Conservation (phyloP, 2,888 invertebrate species). For the Coelinius sp. region DNA sequence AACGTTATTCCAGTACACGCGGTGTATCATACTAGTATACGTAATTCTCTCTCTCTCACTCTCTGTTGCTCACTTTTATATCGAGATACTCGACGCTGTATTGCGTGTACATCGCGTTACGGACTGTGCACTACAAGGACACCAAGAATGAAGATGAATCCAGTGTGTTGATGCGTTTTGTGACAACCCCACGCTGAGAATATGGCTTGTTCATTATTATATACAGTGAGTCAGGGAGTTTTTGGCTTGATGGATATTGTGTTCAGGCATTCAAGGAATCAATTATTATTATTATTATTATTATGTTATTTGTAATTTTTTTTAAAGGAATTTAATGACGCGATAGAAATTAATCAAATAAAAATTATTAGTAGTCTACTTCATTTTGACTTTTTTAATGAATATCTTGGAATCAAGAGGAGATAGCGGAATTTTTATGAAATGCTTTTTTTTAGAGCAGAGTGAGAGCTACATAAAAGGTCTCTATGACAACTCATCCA, state of each 20-base stretch:
- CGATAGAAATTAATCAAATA: too few species aligned
- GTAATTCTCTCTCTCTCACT: neutral
- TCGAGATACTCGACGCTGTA: conserved; percentile 5
- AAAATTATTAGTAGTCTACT: too few species aligned
- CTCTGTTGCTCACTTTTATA: neutral
- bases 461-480: too few species aligned
- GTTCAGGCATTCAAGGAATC: neutral
- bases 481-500: too few species aligned
- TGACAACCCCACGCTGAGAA: conserved; percentile 9
- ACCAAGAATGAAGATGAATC: conserved; percentile 14
- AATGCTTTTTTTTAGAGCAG: too few species aligned
- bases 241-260: neutral
- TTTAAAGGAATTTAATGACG: neutral
- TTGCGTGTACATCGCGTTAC: conserved; percentile 41
- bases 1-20: conserved; percentile 50
- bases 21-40: conserved; percentile 18
- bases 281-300: neutral
- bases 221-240: neutral
- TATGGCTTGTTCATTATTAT: neutral
- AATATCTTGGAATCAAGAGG: too few species aligned
- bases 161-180: neutral
- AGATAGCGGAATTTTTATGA: too few species aligned
- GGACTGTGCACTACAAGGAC: conserved; percentile 44
- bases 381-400: too few species aligned
- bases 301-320: neutral